Evolutionary conservation across 2,797 vertebrate genomes (phyloP).

Genomic region (Pampus argenteus): DNA sequence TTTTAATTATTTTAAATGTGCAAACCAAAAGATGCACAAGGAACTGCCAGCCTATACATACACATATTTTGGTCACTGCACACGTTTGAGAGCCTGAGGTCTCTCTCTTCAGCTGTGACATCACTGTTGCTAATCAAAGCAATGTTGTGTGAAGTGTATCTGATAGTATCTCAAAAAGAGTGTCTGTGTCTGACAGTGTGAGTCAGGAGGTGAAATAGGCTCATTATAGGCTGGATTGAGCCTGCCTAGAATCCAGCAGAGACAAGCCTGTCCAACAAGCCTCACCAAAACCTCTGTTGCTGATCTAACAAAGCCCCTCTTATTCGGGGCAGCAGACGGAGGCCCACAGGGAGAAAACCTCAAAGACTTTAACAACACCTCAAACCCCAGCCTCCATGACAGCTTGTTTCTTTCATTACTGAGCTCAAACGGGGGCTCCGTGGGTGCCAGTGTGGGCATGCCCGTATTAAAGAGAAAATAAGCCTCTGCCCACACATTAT

Average conservation of each 20-base stretch:
- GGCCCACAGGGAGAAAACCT: constrained; percentile 81
- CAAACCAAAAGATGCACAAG: background rate
- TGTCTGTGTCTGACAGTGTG: constrained; percentile 46
- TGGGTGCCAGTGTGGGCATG: constrained; percentile 81
- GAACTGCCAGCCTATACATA: background rate
- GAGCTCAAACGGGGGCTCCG: constrained; percentile 78
- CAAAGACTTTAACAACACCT: constrained; percentile 85
- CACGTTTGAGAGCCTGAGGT: constrained; percentile 9
- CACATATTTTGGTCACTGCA: background rate
- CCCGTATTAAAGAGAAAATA: constrained; percentile 82
- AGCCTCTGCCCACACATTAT: constrained; percentile 83
- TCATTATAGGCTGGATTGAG: constrained; percentile 55
- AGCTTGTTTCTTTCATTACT: constrained; percentile 81
- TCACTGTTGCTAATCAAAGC: constrained; percentile 57
- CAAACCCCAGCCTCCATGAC: constrained; percentile 79
- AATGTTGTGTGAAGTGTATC: constrained; percentile 20
- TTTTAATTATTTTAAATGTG: background rate
- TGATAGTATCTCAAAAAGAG: constrained; percentile 37
- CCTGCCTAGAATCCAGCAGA: constrained; percentile 64
- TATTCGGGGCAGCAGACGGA: constrained; percentile 80
- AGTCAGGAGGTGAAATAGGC: constrained; percentile 51
- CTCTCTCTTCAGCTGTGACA: constrained; percentile 59
- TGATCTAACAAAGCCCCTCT: constrained; percentile 82
- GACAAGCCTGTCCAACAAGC: constrained; percentile 73
- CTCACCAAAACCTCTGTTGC: constrained; percentile 72